A percentile compares a stretch with the other conserved stretches of the same genome.
Conservation (phyloP, 2,113 vertebrate species). For the Hippocampus comes region DNA sequence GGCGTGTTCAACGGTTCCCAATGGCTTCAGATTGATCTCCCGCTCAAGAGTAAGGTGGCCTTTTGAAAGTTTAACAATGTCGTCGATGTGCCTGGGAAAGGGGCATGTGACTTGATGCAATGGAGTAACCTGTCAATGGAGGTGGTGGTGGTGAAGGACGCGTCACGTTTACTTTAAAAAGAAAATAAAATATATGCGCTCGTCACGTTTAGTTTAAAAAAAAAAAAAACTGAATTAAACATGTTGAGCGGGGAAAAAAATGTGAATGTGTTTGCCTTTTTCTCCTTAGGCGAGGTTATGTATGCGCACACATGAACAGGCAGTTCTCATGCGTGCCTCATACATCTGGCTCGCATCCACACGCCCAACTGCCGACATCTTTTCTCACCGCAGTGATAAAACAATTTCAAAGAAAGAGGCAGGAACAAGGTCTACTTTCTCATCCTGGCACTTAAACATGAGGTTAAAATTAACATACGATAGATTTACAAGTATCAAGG, state of each 20-base stretch:
- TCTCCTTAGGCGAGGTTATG: neutral
- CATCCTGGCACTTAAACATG: too few species aligned
- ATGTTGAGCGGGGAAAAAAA: neutral
- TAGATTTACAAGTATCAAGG: too few species aligned
- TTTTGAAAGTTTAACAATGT: neutral
- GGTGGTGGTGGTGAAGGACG: too few species aligned
- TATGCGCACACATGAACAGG: neutral
- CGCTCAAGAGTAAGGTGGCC: neutral
- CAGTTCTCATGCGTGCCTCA: neutral
- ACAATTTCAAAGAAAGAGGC: too few species aligned
- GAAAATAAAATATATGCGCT: too few species aligned
- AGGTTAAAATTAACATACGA: too few species aligned
- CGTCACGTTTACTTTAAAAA: too few species aligned
- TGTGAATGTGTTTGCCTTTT: neutral
- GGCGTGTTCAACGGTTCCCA: constrained; percentile 22
- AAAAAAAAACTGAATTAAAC: neutral
- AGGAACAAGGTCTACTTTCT: too few species aligned
- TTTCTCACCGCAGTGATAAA: too few species aligned
- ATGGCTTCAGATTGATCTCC: constrained; percentile 34
- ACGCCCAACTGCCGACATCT: too few species aligned
- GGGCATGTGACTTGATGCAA: neutral
- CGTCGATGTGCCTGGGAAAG: neutral
- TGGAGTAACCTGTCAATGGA: neutral
- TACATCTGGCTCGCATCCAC: too few species aligned
- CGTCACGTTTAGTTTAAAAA: too few species aligned